Evolutionary conservation across 1,140 invertebrate species (phyloP).

Genomic region (Papilio machaon): DNA sequence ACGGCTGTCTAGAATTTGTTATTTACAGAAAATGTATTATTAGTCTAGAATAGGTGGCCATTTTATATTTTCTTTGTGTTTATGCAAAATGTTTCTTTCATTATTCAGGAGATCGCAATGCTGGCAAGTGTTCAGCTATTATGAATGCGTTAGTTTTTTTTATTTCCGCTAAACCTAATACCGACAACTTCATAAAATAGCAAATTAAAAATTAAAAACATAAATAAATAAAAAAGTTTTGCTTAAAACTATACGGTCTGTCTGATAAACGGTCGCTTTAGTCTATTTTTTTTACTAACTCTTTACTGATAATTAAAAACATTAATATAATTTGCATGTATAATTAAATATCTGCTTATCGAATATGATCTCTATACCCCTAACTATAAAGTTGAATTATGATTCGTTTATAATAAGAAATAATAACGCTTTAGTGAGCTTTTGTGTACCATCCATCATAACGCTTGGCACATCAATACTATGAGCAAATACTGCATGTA

Average conservation of each 20-base stretch:
- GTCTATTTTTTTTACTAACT: too few relatives aligned
- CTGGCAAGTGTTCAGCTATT: not conserved
- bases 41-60: slow-evolving; percentile 6
- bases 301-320: not conserved
- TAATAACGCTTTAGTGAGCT: slow-evolving; percentile 45
- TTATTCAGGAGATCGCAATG: slow-evolving; percentile 28
- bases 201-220: too few relatives aligned
- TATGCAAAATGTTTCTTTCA: not conserved
- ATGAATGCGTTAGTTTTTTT: not conserved
- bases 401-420: slow-evolving; percentile 7
- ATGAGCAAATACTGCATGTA: slow-evolving; percentile 69
- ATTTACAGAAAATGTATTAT: slow-evolving; percentile 31
- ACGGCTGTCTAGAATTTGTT: slow-evolving; percentile 14
- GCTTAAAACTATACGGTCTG: too few relatives aligned
- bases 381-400: not conserved
- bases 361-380: not conserved
- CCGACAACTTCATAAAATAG: too few relatives aligned
- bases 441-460: slow-evolving; percentile 68
- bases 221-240: too few relatives aligned
- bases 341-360: not conserved
- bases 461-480: slow-evolving; percentile 65
- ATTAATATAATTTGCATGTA: not conserved
- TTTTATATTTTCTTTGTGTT: slow-evolving; percentile 25
- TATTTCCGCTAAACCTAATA: too few relatives aligned
- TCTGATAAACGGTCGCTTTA: not conserved